Evolutionary conservation across 2,888 invertebrate species (phyloP), one percentile per base, ranked within the genome.

Genomic region (Poecilobothrus nobilitatus): DNA sequence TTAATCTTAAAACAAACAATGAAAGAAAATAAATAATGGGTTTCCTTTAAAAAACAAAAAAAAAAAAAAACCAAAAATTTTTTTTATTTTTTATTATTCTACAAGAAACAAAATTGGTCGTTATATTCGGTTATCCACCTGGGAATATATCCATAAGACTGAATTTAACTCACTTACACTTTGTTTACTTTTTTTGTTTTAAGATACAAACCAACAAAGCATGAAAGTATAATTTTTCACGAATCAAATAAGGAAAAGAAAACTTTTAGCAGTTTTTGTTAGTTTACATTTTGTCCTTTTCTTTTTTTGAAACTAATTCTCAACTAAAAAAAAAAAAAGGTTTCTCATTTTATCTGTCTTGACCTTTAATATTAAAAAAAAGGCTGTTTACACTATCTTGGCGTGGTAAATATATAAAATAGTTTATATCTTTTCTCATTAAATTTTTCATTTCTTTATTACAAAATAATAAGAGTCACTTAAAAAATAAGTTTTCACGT

Each of bases 101-200:
- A 12, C 2, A 2, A 15, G 53, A 15, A 53, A 44, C 2, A 53
- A 53, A 53, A 53, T 53, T 53, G 63, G 63, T 63, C 21, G 63
- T 63, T 63, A 33, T 63, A 33, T 63, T 27, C 27, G 22, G 27
- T 20, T 63, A 63, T 33, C 27, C 63, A 63, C 63, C 63, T 63
- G 63, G 63, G 63, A 63, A 63, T 63, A 27, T 63, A 27, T 27
- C 63, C 18, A 63, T 27, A 63, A 27, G 27, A 27, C 63, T 27
- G 7, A 12, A 12, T 8, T 18, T 53, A 18, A 53, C 18, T 53
- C 53, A 53, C 18, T 53, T 15, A n/a, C 53, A 53, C 53, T 53
- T 53, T 37, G 12, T 37, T 37, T 8, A 10, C 37, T 37, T 10
- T 8, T 37, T 37, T 37, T 12, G 5, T 27, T 27, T 27, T 27